Evolutionary conservation across 2,113 vertebrate genomes (phyloP).

Genomic region (Solea senegalensis): DNA sequence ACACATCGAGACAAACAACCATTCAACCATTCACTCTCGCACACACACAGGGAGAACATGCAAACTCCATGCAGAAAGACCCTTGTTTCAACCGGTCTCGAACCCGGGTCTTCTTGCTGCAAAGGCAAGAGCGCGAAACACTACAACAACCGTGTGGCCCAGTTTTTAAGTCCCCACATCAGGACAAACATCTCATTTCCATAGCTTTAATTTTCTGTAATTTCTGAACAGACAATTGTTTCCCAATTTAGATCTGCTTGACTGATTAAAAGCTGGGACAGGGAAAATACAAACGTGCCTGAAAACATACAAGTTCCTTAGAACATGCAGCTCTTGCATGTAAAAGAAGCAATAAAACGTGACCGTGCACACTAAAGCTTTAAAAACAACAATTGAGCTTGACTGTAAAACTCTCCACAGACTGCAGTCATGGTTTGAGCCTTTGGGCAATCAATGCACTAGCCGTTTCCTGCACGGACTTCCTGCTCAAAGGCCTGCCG

Average conservation of each 20-base stretch:
- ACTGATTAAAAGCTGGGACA: background rate
- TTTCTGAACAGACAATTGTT: background rate
- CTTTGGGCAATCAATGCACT: conserved; percentile 68
- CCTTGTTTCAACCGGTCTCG: too few relatives aligned
- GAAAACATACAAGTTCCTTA: conserved; percentile 1
- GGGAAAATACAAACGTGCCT: background rate
- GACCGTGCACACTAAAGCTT: conserved; percentile 22
- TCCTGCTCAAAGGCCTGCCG: conserved; percentile 67
- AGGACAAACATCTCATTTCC: background rate
- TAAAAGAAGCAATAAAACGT: conserved; percentile 21
- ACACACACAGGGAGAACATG: too few relatives aligned
- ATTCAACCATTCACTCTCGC: too few relatives aligned
- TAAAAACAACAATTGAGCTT: conserved; percentile 49
- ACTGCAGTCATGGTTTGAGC: conserved; percentile 50
- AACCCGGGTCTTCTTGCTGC: too few relatives aligned
- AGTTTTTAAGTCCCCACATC: background rate
- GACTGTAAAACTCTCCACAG: conserved; percentile 50
- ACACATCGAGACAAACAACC: too few relatives aligned
- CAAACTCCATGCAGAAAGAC: too few relatives aligned
- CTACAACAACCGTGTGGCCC: too few relatives aligned
- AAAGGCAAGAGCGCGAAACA: too few relatives aligned
- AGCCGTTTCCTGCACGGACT: conserved; percentile 74
- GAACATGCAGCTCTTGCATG: conserved; percentile 1
- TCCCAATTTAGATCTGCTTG: conserved; percentile 7
- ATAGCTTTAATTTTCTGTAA: background rate